A percentile compares a stretch with the other conserved stretches of the same genome.
Conservation (phyloP, 2,888 invertebrate species). For the Apotomis capreana region DNA sequence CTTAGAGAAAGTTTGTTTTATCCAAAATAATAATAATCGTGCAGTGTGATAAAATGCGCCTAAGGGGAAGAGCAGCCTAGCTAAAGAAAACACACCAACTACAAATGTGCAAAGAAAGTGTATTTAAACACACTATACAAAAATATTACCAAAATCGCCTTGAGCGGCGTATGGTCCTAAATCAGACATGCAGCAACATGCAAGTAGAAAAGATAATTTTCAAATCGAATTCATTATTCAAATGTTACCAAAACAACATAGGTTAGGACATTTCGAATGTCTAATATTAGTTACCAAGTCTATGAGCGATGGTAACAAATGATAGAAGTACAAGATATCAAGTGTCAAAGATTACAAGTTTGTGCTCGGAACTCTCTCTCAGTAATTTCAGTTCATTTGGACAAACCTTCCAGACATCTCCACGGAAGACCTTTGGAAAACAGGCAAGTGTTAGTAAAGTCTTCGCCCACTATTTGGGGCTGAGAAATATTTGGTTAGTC, state of each 20-base stretch:
- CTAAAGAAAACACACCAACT: constrained; percentile 81
- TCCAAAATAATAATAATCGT: constrained; percentile 81
- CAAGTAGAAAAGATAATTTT: constrained; percentile 76
- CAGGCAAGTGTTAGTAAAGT: constrained; percentile 76
- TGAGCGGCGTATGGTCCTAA: constrained; percentile 80
- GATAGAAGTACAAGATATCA: constrained; percentile 52
- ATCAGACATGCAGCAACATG: constrained; percentile 82
- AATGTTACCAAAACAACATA: constrained; percentile 67
- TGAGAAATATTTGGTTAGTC: constrained; percentile 62
- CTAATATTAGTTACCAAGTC: constrained; percentile 42
- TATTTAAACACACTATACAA: constrained; percentile 70
- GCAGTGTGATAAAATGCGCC: constrained; percentile 81
- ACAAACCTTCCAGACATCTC: constrained; percentile 87
- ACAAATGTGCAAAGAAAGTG: constrained; percentile 83
- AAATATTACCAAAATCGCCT: constrained; percentile 79
- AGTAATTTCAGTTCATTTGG: constrained; percentile 72
- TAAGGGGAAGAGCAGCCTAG: constrained; percentile 81
- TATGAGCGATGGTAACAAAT: constrained; percentile 68
- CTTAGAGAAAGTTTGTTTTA: constrained; percentile 75
- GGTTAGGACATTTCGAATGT: constrained; percentile 38
- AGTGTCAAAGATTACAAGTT: constrained; percentile 63
- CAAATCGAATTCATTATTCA: constrained; percentile 57
- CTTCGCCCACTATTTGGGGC: constrained; percentile 74
- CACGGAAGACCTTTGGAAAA: constrained; percentile 86
- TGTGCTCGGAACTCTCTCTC: constrained; percentile 74